A percentile compares a stretch with the other conserved stretches of the same genome.
Conservation (phyloP, 1,140 invertebrate species). For the Trypoxylus dichotomus region DNA sequence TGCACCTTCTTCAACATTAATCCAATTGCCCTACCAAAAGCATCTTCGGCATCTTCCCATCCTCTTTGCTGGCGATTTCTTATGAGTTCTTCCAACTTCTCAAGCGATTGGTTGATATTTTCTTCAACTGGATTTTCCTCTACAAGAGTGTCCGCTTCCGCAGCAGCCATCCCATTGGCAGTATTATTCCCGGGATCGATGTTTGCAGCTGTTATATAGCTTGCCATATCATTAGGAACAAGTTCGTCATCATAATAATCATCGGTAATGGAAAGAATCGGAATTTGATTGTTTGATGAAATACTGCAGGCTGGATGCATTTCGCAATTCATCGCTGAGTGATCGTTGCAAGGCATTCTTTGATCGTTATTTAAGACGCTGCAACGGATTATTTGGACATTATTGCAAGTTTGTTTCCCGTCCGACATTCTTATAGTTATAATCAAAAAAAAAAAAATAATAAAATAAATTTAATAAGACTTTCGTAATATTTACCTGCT, state of each 20-base stretch:
- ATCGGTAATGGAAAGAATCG: too few relatives aligned
- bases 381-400: neutral
- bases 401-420: neutral
- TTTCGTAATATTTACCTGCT: neutral
- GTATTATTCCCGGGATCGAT: neutral
- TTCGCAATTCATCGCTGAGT: neutral
- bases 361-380: neutral
- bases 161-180: neutral
- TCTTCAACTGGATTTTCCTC: too few relatives aligned
- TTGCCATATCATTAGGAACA: neutral
- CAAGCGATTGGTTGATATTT: too few relatives aligned
- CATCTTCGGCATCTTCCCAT: neutral
- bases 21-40: neutral
- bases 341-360: neutral
- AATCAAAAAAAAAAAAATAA: too few relatives aligned
- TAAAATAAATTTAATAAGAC: too few relatives aligned
- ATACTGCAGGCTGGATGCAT: neutral
- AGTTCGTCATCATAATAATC: neutral
- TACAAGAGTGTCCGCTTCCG: neutral
- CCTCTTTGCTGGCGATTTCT: neutral
- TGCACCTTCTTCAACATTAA: neutral
- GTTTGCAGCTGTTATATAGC: neutral
- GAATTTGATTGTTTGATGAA: neutral
- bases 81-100: too few relatives aligned
- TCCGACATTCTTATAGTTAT: neutral